Conservation (phyloP, 2,113 vertebrate genomes). For the Leptobrachium ailaonicum region DNA sequence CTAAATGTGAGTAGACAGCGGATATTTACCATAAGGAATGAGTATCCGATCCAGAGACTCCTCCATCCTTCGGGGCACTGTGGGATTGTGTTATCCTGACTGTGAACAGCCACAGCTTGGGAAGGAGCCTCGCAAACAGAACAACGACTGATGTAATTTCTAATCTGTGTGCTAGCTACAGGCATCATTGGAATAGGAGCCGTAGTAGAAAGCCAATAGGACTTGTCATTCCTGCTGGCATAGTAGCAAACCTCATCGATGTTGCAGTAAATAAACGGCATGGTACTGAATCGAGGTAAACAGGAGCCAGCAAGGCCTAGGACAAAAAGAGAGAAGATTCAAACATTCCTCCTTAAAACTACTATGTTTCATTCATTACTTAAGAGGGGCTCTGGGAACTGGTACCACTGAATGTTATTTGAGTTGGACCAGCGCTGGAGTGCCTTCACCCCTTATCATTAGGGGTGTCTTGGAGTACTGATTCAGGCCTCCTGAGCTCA, state of each 20-base stretch:
- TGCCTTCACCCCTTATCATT: too few species aligned
- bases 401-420: too few species aligned
- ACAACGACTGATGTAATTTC: constrained; percentile 89
- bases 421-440: too few species aligned
- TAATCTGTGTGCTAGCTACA: constrained; percentile 76
- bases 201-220: constrained; percentile 95
- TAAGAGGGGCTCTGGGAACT: too few species aligned
- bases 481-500: too few species aligned
- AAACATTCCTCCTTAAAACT: background rate
- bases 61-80: constrained; percentile 87
- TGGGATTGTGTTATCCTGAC: constrained; percentile 88
- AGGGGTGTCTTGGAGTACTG: too few species aligned
- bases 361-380: too few species aligned
- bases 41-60: constrained; percentile 97
- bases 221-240: constrained; percentile 91
- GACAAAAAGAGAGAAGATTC: background rate
- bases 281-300: constrained; percentile 90
- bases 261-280: constrained; percentile 96
- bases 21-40: constrained; percentile 89
- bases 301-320: constrained; percentile 92
- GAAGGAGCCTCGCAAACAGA: constrained; percentile 91
- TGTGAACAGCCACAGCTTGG: constrained; percentile 89
- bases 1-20: too few species aligned
- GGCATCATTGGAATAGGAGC: constrained; percentile 97
- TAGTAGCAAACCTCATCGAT: constrained; percentile 89